Base-by-base conservation (phyloP, 2,113 vertebrate genomes). In the Xiphophorus maculatus region DNA sequence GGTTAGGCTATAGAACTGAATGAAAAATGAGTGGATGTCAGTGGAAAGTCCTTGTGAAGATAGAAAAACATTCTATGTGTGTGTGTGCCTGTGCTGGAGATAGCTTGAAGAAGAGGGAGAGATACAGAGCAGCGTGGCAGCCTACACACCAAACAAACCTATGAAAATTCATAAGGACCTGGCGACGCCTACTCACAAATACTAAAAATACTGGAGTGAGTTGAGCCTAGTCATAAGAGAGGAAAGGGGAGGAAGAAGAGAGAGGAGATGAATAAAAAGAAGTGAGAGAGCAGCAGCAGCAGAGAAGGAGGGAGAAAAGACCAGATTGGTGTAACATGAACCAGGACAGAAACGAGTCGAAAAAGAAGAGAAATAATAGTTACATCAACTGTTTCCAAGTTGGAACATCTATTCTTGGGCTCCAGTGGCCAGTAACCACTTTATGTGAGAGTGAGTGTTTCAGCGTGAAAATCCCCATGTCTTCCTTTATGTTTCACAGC, bases 101-200 rank as follows among this genome's bases (percentile, higher is more conserved):
- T 58, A 71, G 66, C 71, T 64, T 44, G 68, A 69, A 58, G n/a
- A 30, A 73, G 60, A 77, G 42, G 48, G 68, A 66, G 76, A 74
- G 81, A 70, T 75, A 71, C 61, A 71, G 85, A 85, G 84, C 90
- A 83, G 83, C 71, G 78, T 86, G 90, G 87, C 90, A 90, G 89
- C 91, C 93, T 92, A 93, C 92, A 91, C 91, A 87, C 89, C 77
- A 91, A 93, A 89, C 90, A 91, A 93, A 92, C 90, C 88, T 90
- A 93, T 93, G 91, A 93, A 93, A 93, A 93, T 93, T 92, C 91
- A 93, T 93, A 85, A 93, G 93, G 84, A 88, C 88, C 88, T 85
- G 87, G 84, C 81, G 63, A 93, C 91, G 90, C 92, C 91, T 91
- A 93, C 92, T 92, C 92, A 89, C 88, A 84, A 87, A 87, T 86